Base-by-base conservation (phyloP, 64 coral and sea anemone genomes). In the Montipora cactus region DNA sequence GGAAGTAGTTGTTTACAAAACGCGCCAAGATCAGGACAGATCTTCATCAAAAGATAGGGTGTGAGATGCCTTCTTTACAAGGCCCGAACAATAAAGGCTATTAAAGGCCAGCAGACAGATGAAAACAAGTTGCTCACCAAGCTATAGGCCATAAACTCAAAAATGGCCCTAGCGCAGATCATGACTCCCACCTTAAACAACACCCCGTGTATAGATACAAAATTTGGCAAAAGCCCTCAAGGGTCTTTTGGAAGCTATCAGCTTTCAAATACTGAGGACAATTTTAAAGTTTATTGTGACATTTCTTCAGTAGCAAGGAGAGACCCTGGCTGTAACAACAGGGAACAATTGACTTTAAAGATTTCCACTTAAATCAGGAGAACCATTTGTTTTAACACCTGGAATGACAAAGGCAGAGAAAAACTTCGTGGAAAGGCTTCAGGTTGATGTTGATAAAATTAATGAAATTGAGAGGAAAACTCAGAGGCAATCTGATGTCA, bases 381-480 rank as follows among this genome's bases (percentile, higher is more conserved):
- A 55, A 9, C 52, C 5, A 9, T 81, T 81, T 81, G 20, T 59
- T 1, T 58, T 92, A 37, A 19, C 51, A 50, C 11, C 18, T 21
- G 77, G 10, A 6, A 25, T 73, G 12, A 15, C 72, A 12, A 23
- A 3, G n/a, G 53, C 2, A 16, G 57, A 91, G 62, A 91, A 37
- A 73, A 13, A 19, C 37, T 68, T 90, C 4, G 5, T 80, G 5
- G 5, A 79, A 67, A 79, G 3, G 4, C 28, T 90, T 5, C 16
- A 47, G 9, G 62, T 90, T 2, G 68, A 78, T 49, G 7, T 9
- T 3, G 47, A 70, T 10, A 51, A 49, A 12, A 19, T 70, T 22
- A 74, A 81, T 44, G 7, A 22, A 14, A 68, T 90, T 19, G 77
- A 90, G 14, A 37, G 14, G 1, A 75, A 91, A 91, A 91, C 95